Conservation (phyloP, 2,888 invertebrate species). For the Odontothrips loti region DNA sequence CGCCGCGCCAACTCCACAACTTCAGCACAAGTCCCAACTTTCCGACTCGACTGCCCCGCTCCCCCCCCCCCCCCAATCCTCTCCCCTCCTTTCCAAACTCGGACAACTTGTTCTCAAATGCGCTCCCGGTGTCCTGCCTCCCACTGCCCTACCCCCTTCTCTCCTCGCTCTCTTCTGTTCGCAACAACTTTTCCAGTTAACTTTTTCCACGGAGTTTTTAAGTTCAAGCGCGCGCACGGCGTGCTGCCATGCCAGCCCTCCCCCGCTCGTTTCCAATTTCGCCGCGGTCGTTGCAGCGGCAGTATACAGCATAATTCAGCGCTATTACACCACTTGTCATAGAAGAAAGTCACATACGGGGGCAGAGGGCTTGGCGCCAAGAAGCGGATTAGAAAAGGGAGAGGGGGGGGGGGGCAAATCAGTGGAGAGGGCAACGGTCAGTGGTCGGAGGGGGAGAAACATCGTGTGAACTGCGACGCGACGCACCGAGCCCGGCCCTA, state of each 20-base stretch:
- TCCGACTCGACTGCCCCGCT: background rate
- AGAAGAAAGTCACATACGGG: conserved; percentile 29
- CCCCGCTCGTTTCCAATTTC: conserved; percentile 5
- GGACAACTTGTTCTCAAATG: conserved; percentile 9
- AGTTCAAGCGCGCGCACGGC: background rate
- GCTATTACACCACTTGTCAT: background rate
- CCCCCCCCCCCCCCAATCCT: background rate
- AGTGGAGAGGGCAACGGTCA: too few species aligned
- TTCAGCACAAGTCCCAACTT: conserved; percentile 18
- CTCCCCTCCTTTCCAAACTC: background rate
- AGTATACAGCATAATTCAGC: background rate
- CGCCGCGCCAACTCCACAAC: conserved; percentile 10
- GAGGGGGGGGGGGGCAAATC: background rate
- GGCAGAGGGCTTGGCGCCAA: conserved; percentile 33
- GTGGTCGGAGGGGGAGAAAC: too few species aligned
- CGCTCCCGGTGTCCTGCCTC: background rate
- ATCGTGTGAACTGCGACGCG: too few species aligned
- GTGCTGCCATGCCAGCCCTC: background rate
- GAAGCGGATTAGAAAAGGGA: conserved; percentile 7
- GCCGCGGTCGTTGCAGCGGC: background rate
- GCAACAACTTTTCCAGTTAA: conserved; percentile 18
- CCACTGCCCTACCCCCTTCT: conserved; percentile 2
- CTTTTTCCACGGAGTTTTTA: conserved; percentile 11
- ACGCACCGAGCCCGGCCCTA: too few species aligned
- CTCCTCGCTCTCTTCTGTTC: background rate